A percentile compares a stretch with the other conserved stretches of the same genome.
Conservation (phyloP, 2,797 vertebrate genomes). For the Pempheris klunzingeri region DNA sequence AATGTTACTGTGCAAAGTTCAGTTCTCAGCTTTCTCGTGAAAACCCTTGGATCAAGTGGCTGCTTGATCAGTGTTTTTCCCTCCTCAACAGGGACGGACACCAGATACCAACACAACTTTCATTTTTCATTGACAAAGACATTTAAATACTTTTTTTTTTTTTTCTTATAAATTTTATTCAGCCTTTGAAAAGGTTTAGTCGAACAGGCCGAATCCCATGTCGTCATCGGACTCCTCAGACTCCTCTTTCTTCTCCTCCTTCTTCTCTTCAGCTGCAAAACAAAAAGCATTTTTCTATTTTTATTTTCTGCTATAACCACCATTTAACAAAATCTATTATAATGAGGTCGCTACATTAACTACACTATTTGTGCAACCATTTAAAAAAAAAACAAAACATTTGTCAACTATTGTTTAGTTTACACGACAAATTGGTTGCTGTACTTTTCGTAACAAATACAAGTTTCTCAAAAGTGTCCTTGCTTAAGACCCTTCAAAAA, state of each 20-base stretch:
- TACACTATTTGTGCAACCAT: no score
- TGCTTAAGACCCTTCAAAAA: not conserved
- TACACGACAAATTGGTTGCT: not conserved
- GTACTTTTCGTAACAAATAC: not conserved
- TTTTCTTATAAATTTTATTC: conserved; percentile 80
- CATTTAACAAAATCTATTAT: not conserved
- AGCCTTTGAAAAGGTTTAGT: conserved; percentile 80
- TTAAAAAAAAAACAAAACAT: no score
- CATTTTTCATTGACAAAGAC: not conserved
- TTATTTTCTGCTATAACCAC: not conserved
- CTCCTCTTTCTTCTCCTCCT: conserved; percentile 97
- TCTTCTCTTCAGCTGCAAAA: conserved; percentile 90
- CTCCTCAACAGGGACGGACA: not conserved
- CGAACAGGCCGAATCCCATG: conserved; percentile 97
- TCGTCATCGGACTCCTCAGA: conserved; percentile 97
- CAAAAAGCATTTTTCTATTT: not conserved
- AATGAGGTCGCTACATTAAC: not conserved
- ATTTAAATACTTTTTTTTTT: not conserved
- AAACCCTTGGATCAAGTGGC: not conserved
- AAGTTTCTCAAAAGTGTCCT: not conserved
- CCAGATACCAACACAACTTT: no score
- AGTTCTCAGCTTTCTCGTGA: not conserved
- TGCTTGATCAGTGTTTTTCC: not conserved
- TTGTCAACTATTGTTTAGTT: not conserved
- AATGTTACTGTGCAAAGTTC: no score